Percentiles rank a stretch among this genome's conserved stretches.
phyloP scores from a whole-genome alignment of 2,113 vertebrate genomes.

The Todiramphus saurophagus region DNA sequence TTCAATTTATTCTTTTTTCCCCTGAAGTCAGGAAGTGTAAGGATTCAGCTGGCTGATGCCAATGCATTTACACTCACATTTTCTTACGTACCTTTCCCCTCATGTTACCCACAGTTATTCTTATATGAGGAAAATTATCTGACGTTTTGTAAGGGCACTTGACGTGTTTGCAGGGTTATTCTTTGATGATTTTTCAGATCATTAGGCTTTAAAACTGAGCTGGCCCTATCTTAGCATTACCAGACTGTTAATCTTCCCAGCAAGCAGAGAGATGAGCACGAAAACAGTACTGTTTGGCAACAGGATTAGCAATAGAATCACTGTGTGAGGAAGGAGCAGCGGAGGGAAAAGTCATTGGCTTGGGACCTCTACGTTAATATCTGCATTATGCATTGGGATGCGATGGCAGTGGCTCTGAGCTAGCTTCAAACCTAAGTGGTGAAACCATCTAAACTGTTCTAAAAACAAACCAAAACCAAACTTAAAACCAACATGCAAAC shows the following conservation, averaged over 20 bases:
- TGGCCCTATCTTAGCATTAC: not conserved
- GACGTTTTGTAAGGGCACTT: not conserved
- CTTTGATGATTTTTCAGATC: not conserved
- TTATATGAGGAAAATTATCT: not conserved
- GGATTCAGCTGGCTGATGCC: not conserved
- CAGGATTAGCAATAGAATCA: not conserved
- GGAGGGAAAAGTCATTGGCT: not conserved
- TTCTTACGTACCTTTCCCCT: not conserved
- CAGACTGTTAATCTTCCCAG: not conserved
- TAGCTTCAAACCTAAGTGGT: not conserved
- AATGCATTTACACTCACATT: not conserved
- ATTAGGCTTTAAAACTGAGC: not conserved
- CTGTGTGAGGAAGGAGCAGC: not conserved
- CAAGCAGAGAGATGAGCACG: not conserved
- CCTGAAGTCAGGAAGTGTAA: not conserved
- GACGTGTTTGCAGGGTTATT: not conserved
- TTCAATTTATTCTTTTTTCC: not conserved
- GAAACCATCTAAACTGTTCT: not conserved
- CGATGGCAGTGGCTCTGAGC: not conserved
- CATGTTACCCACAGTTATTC: not conserved
- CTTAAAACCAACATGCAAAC: fast-evolving
- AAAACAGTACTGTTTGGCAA: not conserved
- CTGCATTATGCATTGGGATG: not conserved
- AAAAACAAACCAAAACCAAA: not conserved
- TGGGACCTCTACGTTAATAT: not conserved